phyloP scores from a whole-genome alignment of 1,140 invertebrate genomes.

The Rhynchophorus ferrugineus region DNA sequence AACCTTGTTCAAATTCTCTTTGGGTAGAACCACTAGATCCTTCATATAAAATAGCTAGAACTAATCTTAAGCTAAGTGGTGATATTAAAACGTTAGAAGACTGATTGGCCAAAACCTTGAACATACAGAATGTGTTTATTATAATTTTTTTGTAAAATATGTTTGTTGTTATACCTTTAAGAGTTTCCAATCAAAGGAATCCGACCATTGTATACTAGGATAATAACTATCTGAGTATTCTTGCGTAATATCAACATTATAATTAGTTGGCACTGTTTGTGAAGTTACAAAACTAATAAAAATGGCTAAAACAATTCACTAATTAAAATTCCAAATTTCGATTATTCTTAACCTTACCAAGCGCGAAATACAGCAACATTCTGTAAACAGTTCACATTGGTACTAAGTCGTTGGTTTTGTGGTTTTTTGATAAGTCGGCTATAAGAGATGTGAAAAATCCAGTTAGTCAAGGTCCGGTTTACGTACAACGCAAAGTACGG shows the following conservation, averaged over 20 bases:
- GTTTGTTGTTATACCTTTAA: too few relatives aligned
- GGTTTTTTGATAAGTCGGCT: conserved; percentile 6
- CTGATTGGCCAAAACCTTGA: conserved; percentile 11
- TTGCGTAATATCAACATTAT: background rate
- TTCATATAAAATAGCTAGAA: conserved; percentile 64
- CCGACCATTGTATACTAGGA: conserved; percentile 43
- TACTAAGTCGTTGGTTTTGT: conserved; percentile 8
- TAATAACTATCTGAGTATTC: conserved; percentile 47
- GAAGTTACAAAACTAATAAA: background rate
- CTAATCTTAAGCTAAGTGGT: conserved; percentile 69
- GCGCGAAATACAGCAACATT: conserved; percentile 16
- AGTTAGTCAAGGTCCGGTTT: conserved; percentile 18
- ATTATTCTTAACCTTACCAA: conserved; percentile 7
- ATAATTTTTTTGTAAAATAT: background rate
- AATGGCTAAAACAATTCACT: too few relatives aligned
- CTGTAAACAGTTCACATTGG: conserved; percentile 15
- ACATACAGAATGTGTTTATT: background rate
- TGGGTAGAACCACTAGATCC: conserved; percentile 58
- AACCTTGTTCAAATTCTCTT: conserved; percentile 49
- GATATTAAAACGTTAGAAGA: conserved; percentile 64
- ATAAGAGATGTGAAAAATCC: conserved; percentile 15
- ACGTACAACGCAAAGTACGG: background rate
- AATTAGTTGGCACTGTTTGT: background rate
- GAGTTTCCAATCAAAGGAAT: conserved; percentile 54
- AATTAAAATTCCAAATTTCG: too few relatives aligned